Evolutionary conservation across 1,140 invertebrate genomes (phyloP), one percentile per base, ranked within the genome.

Genomic region (Drosophila prosaltans): DNA sequence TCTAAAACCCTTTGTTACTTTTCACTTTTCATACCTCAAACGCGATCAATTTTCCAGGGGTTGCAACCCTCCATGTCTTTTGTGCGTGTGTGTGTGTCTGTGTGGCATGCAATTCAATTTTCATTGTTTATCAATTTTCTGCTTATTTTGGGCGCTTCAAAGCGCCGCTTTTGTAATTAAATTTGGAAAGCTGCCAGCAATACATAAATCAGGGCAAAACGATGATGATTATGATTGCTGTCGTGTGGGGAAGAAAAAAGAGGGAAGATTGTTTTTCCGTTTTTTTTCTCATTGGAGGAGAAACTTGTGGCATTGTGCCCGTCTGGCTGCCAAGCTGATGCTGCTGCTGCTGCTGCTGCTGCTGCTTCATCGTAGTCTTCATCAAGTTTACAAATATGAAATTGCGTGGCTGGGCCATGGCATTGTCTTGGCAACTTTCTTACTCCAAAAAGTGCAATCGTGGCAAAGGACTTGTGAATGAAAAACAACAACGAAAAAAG

Each of bases 111-210:
- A 84, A 85, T 89, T 90, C 86, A 85, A 81, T 86, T 91, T 91
- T 88, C 80, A 91, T 91, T 91, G 88, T 91, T 91, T 91, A 91
- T 91, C 80, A 91, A 91, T 91, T 91, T 91, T 88, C 75, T 76
- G 88, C 82, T 76, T 74, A 88, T 88, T 91, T 88, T 91, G 80
- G 72, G 73, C 82, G 80, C 81, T 84, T 80, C 79, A 90, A 88
- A 86, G 82, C 62, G 76, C 59, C 63, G 66, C 69, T 71, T 36
- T 84, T 73, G 84, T 89, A 91, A 91, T 91, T 91, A 91, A 89
- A 80, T 91, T 91, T 91, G 89, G 79, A 81, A 70, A 72, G 69
- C 74, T 88, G 86, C 89, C 89, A 91, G 65, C 64, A 69, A 64
- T 43, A 57, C 80, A 86, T 86, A 90, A 90, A 90, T 90, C 86